phyloP scores from a whole-genome alignment of 2,888 invertebrate species.

The Bruchidius siliquastri region DNA sequence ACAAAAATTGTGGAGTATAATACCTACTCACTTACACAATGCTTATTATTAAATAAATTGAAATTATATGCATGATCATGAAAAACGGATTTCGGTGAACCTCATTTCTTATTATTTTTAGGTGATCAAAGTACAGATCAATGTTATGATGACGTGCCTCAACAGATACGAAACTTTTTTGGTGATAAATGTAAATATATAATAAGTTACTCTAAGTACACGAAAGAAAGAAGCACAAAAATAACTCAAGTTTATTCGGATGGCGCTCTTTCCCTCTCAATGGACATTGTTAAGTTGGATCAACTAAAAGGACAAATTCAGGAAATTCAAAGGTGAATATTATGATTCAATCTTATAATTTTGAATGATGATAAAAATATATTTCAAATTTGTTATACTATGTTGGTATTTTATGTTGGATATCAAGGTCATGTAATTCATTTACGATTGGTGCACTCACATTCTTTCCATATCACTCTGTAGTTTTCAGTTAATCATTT shows the following conservation, averaged over 20 bases:
- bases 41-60: no score
- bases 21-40: no score
- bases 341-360: background rate
- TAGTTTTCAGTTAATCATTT: no score
- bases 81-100: no score
- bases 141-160: slow-evolving; percentile 57
- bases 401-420: no score
- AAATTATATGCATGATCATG: no score
- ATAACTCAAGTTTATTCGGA: slow-evolving; percentile 53
- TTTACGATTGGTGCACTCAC: no score
- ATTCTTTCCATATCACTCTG: no score
- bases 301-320: slow-evolving; percentile 34
- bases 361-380: no score
- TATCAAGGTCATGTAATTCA: no score
- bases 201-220: slow-evolving; percentile 61
- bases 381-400: no score
- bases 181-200: slow-evolving; percentile 53
- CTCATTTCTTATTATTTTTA: slow-evolving; percentile 35
- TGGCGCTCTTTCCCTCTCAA: slow-evolving; percentile 54
- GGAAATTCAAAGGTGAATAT: slow-evolving; percentile 25
- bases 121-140: slow-evolving; percentile 61
- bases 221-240: slow-evolving; percentile 56
- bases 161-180: slow-evolving; percentile 56
- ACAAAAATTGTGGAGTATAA: no score
- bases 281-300: slow-evolving; percentile 54